Percentiles rank a stretch among this genome's conserved stretches.
These are phyloP conservation scores for Scophthalmus maximus DNA, from an alignment of 2,113 vertebrate genomes.

Conservation along the genomic window DNA sequence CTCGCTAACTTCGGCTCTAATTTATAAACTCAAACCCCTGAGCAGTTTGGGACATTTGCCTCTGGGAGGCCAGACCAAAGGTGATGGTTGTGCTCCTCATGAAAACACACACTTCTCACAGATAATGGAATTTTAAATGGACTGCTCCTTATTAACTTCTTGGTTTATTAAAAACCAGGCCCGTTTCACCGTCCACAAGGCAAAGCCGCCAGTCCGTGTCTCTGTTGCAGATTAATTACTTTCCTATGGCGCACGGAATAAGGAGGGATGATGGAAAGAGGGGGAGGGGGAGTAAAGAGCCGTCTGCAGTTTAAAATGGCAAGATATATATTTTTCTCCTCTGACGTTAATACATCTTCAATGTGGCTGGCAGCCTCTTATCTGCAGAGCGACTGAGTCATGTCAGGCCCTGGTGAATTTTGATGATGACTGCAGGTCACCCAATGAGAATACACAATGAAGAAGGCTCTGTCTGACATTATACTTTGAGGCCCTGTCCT, in stretches of 20 bases:
- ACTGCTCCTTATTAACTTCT: constrained; percentile 78
- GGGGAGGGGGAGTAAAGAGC: constrained; percentile 63
- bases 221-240: constrained; percentile 82
- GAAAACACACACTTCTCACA: constrained; percentile 72
- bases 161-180: constrained; percentile 80
- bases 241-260: constrained; percentile 61
- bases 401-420: constrained; percentile 77
- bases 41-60: constrained; percentile 60
- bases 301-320: constrained; percentile 70
- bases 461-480: constrained; percentile 61
- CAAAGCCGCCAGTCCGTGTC: constrained; percentile 70
- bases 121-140: constrained; percentile 84
- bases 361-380: constrained; percentile 77
- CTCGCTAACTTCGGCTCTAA: constrained; percentile 33
- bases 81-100: constrained; percentile 68
- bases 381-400: constrained; percentile 74
- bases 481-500: constrained; percentile 41
- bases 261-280: constrained; percentile 60
- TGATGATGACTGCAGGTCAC: constrained; percentile 79
- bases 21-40: constrained; percentile 61
- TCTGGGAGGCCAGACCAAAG: constrained; percentile 62
- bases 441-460: constrained; percentile 79
- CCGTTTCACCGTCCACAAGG: constrained; percentile 68
- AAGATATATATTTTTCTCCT: constrained; percentile 77
- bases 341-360: constrained; percentile 75